phyloP scores from a whole-genome alignment of 2,113 vertebrate genomes.

The Ariopsis seemanni region DNA sequence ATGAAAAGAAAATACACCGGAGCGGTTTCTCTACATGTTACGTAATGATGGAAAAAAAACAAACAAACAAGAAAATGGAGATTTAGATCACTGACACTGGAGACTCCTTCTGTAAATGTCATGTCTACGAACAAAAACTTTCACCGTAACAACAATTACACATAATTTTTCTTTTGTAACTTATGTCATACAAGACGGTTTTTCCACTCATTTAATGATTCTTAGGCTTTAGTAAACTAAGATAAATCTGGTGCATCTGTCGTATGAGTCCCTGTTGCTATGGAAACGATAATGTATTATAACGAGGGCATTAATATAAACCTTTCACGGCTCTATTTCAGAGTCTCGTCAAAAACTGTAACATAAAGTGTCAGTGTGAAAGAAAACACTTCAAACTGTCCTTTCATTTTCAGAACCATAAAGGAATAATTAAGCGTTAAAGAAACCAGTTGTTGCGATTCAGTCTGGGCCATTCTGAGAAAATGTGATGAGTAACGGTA shows the following conservation, averaged over 20 bases:
- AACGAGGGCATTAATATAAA: background rate
- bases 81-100: background rate
- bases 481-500: too few relatives aligned
- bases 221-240: too few relatives aligned
- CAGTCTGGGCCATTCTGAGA: background rate
- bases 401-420: background rate
- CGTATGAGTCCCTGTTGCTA: background rate
- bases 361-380: background rate
- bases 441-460: background rate
- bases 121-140: background rate
- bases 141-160: background rate
- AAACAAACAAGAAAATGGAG: background rate
- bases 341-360: background rate
- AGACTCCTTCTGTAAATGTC: background rate
- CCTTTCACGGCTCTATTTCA: background rate
- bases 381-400: background rate
- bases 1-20: too few relatives aligned
- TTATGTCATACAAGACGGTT: too few relatives aligned
- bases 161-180: too few relatives aligned
- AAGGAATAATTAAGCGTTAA: background rate
- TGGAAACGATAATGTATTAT: background rate
- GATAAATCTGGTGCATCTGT: too few relatives aligned
- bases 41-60: too few relatives aligned
- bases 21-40: too few relatives aligned
- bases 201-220: too few relatives aligned